phyloP scores from a whole-genome alignment of 2,888 invertebrate species.

The Hyposoter dolosus region DNA sequence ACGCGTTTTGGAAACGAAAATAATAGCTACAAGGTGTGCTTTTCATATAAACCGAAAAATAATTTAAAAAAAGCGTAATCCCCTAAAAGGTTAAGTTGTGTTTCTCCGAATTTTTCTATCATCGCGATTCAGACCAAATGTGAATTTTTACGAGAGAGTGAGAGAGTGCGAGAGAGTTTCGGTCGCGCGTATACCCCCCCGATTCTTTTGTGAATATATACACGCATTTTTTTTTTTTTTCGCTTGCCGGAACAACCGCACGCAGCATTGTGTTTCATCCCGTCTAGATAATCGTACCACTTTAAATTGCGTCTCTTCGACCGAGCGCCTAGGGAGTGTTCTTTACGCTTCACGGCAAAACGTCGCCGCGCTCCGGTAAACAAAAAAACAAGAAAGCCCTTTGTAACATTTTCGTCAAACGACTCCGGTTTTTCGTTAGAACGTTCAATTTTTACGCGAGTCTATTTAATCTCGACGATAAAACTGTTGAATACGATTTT shows the following conservation, averaged over 20 bases:
- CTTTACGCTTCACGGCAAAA: constrained; percentile 54
- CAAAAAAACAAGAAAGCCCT: constrained; percentile 44
- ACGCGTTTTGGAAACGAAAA: constrained; percentile 19
- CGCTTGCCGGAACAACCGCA: background rate
- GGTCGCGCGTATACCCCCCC: constrained; percentile 28
- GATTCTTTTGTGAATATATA: constrained; percentile 13
- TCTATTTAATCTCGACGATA: constrained; percentile 3
- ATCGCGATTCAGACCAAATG: constrained; percentile 11
- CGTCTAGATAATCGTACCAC: constrained; percentile 45
- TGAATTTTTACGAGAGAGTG: constrained; percentile 20
- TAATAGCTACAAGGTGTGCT: constrained; percentile 48
- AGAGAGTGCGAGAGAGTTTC: constrained; percentile 24
- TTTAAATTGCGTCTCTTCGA: constrained; percentile 48
- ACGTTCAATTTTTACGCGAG: background rate
- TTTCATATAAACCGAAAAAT: constrained; percentile 25
- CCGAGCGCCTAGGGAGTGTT: constrained; percentile 58
- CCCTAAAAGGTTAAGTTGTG: constrained; percentile 2
- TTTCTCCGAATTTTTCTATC: background rate
- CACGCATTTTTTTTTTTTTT: constrained; percentile 2
- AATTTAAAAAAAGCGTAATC: background rate
- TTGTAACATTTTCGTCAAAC: constrained; percentile 21
- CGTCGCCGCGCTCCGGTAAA: constrained; percentile 62
- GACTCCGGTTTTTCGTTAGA: background rate
- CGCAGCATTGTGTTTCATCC: constrained; percentile 51
- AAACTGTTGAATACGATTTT: background rate